Base-by-base conservation (phyloP, 2,797 vertebrate species). In the Eidolon dupreanum region DNA sequence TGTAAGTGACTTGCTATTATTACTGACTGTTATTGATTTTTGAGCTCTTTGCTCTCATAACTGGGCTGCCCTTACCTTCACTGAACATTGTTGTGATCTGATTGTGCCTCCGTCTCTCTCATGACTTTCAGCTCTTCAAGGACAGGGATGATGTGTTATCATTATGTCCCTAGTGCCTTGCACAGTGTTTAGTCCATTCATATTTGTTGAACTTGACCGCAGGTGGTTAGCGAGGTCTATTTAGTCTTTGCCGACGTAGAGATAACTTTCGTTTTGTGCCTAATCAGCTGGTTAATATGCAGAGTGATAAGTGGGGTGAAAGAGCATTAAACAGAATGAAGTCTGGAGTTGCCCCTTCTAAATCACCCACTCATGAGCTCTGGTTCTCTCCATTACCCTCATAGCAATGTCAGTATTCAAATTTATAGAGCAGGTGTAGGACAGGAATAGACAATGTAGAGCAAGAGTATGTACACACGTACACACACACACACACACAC, bases 81-180 rank as follows among this genome's bases (percentile, higher is more conserved):
- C 71, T 53, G 31, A 0, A 36, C 7, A 2, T 33, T 12, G 28
- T 13, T n/a, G 36, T 10, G 9, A 36, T 82, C 28, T 22, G 28
- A 19, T 6, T 20, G 24, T 51, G 38, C 0, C 0, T 83, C 31
- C 49, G 2, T 77, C 22, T 71, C 43, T 24, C 33, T 8, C 53
- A 15, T 77, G 92, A 49, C 13, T 26, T 12, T 36, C 33, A 73
- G 33, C 33, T 85, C 36, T 61, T 53, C 36, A 33, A 26, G 66
- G 41, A 1, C 49, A 73, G 20, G 38, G 75, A 22, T 28, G 26
- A 6, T 0, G 0, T 24, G 33, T 71, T 55, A 8, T 7, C 3
- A 1, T 13, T 26, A 0, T 4, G 5, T 66, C 55, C 41, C 26
- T 22, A 19, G 55, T 1, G 1, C 24, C n/a, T 81, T 3, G 2